Conservation (phyloP, 2,888 invertebrate species). For the Dicranocentrus wangi region DNA sequence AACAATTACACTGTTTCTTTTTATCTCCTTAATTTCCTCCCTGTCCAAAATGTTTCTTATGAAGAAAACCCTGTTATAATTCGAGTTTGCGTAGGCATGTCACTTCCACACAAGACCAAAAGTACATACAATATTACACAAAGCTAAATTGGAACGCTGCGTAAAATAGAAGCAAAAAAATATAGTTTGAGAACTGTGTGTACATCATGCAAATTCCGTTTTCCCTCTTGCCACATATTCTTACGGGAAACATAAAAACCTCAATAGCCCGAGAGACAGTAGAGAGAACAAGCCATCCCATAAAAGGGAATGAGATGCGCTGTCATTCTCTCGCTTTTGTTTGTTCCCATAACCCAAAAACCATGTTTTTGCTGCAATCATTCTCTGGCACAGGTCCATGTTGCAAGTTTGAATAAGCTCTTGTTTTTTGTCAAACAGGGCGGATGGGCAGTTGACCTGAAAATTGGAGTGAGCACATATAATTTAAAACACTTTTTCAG, state of each 20-base stretch:
- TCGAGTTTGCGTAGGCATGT: too few relatives aligned
- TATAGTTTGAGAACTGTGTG: too few relatives aligned
- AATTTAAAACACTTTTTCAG: not conserved
- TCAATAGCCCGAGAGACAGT: too few relatives aligned
- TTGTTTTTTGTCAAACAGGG: not conserved
- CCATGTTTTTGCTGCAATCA: not conserved
- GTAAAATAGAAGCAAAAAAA: too few relatives aligned
- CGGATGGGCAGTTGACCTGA: conserved; percentile 40
- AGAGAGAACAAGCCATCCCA: conserved; percentile 18
- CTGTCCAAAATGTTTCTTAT: not conserved
- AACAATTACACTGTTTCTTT: conserved; percentile 38
- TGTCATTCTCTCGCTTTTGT: conserved; percentile 6
- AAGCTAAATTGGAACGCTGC: too few relatives aligned
- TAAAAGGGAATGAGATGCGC: conserved; percentile 28
- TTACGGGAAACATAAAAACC: too few relatives aligned
- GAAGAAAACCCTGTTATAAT: too few relatives aligned
- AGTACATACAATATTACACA: too few relatives aligned
- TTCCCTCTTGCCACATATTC: too few relatives aligned
- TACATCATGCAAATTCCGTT: too few relatives aligned
- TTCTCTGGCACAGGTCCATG: not conserved
- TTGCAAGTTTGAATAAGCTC: not conserved
- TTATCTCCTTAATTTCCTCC: not conserved
- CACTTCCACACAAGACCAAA: too few relatives aligned
- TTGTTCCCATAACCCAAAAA: not conserved
- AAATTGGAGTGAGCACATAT: conserved; percentile 8